Conservation (phyloP, 2,888 invertebrate species). For the Melanostoma mellinum region DNA sequence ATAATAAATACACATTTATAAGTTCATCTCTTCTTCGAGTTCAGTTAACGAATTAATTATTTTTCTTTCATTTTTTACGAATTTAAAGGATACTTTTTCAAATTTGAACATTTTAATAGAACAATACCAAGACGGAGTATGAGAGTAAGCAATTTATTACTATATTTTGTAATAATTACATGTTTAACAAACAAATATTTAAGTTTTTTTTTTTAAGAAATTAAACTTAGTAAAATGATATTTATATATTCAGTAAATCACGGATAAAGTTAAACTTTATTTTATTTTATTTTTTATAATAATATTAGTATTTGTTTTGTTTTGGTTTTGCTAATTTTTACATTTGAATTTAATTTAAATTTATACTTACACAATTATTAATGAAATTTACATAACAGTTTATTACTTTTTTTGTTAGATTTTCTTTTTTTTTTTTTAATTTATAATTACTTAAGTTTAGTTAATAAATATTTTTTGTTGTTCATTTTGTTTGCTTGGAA, state of each 20-base stretch:
- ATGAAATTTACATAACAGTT: conserved; percentile 80
- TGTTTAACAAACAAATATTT: conserved; percentile 27
- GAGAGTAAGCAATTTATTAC: conserved; percentile 35
- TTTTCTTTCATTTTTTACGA: conserved; percentile 12
- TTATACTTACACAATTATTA: conserved; percentile 73
- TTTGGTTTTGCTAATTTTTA: conserved; percentile 63
- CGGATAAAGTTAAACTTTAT: conserved; percentile 80
- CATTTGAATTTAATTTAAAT: conserved; percentile 66
- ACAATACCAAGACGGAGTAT: conserved; percentile 65
- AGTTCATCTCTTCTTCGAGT: neutral
- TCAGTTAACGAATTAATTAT: conserved; percentile 5
- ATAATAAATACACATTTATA: conserved; percentile 15
- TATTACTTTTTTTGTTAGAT: conserved; percentile 10
- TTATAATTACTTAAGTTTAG: conserved; percentile 61
- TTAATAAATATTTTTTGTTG: conserved; percentile 62
- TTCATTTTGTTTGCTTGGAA: conserved; percentile 65
- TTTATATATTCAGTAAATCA: conserved; percentile 76
- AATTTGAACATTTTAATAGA: conserved; percentile 58
- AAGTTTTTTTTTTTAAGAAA: conserved; percentile 11
- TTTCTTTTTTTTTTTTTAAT: conserved; percentile 70
- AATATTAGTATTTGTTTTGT: conserved; percentile 64
- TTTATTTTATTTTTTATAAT: conserved; percentile 65
- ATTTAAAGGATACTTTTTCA: conserved; percentile 18
- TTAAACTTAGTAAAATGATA: conserved; percentile 60
- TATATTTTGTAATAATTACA: conserved; percentile 14